Base-by-base conservation (phyloP, 2,113 vertebrate genomes). In the Gasterosteus nipponicus region DNA sequence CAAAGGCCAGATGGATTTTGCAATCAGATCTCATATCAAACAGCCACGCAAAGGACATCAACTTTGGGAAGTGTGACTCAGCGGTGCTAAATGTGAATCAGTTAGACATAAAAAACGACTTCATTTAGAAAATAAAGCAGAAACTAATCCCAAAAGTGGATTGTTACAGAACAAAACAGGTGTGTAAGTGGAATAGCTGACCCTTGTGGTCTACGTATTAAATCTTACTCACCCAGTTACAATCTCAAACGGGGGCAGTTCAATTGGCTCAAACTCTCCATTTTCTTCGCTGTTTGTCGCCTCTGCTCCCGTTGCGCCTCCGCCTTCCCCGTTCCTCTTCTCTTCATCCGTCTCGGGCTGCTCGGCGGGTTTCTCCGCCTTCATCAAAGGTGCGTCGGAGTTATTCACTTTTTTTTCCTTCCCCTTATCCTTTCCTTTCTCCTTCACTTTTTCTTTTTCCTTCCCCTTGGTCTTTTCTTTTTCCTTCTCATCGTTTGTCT, bases 201-300 rank as follows among this genome's bases (percentile, higher is more conserved):
- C 41, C 15, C 8, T 42, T 58, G 10, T 8, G 15, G 10, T 26
- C 7, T 3, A 10, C 15, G 33, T 31, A 2, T 58, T 38, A 31
- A 54, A 3, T 71, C 35, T 62, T 68, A 87, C 96, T 93, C 91
- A 98, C 97, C 97, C 97, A 46, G 93, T 93, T 75, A 98, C 93
- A 42, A 98, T 97, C 88, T 99, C 96, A 84, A 98, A 98, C 0
- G 97, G 98, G 0, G 97, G 97, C 85, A 98, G 93, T 33, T 98
- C 95, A 22, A 95, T 92, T 19, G 93, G 93, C 73, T 93, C 69
- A 75, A 89, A 93, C 71, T 94, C 94, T 51, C 89, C 91, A 58
- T 90, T 92, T 85, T 89, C 91, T 42, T 92, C 90, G 33, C 5
- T 76, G 22, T 62, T 74, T 9, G 81, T 83, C 0, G 77, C 62